Percentiles rank a stretch among this genome's conserved stretches.
Conservation (phyloP, 2,888 invertebrate genomes). For the Trissolcus brochymenae region DNA sequence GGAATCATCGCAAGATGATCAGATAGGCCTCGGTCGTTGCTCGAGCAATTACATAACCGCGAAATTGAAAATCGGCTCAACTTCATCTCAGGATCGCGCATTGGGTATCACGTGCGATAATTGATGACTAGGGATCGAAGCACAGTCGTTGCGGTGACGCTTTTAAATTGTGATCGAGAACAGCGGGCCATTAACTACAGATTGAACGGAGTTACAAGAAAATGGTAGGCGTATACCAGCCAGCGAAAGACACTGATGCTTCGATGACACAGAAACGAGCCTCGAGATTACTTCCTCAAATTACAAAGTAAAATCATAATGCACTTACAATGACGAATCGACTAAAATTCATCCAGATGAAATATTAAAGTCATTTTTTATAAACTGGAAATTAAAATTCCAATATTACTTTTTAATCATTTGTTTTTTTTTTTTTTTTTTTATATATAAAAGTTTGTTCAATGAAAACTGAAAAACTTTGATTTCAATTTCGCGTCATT, state of each 20-base stretch:
- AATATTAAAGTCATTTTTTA: no score
- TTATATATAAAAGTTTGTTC: no score
- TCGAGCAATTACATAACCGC: constrained; percentile 17
- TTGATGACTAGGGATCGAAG: constrained; percentile 44
- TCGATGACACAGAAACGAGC: constrained; percentile 64
- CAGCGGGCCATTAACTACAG: constrained; percentile 44
- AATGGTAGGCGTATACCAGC: constrained; percentile 60
- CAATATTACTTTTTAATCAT: no score
- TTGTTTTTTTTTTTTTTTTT: no score
- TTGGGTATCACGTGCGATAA: constrained; percentile 34
- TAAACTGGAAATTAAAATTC: no score
- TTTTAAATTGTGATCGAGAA: constrained; percentile 46
- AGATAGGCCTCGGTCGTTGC: no score
- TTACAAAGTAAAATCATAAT: no score
- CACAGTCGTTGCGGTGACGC: constrained; percentile 42
- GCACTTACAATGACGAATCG: no score
- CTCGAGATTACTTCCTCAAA: constrained; percentile 56
- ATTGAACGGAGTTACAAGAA: constrained; percentile 55
- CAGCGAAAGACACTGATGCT: constrained; percentile 59
- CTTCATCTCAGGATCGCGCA: constrained; percentile 16
- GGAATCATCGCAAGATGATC: no score
- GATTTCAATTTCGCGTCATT: no score
- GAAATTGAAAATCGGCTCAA: constrained; percentile 30
- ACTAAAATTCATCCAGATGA: no score
- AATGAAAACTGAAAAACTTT: no score